Base-by-base conservation (phyloP, 2,888 invertebrate species). In the Melipona beecheii region DNA sequence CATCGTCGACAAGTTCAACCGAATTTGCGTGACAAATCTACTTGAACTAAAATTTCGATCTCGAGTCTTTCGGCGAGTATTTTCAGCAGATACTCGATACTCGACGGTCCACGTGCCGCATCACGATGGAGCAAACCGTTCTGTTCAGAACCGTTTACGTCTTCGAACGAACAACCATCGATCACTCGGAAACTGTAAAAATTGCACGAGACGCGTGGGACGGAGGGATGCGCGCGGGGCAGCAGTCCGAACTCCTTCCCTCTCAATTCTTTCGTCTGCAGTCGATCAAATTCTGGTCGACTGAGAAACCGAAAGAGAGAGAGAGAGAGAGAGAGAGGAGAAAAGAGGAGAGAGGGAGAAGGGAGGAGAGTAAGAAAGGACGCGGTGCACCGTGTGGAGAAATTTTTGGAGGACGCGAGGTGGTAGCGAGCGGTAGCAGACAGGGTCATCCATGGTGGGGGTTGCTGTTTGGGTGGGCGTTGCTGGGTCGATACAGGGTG, bases 401-500 rank as follows among this genome's bases (percentile, higher is more conserved):
- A 90, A 84, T 90, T 88, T 89, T 89, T 88, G 79, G 89, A 43
- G 17, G 56, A 60, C 70, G 56, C 77, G 73, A 75, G 52, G 64
- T 78, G 83, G 81, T 69, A 75, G 70, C 56, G 66, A 78, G 72
- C 76, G 78, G 58, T 58, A 66, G 82, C 65, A 81, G 90, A 88
- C 79, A 75, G 82, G 88, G 90, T 90, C 79, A 78, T 78, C 58
- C 54, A 86, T 88, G 90, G 89, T 86, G 85, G 87, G 90, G 89
- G 85, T 72, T 75, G 70, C 83, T 89, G 87, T 91, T 89, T 88
- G 90, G 89, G 90, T 89, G 91, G 92, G 91, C 91, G 92, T 90
- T 86, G 88, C 88, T 91, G 93, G 93, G 92, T 93, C 93, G 93
- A 93, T 93, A 93, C 92, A 90, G 91, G 92, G 90, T 92, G 92